Evolutionary conservation across 23 tunicate genomes (phyloP).

Genomic region (Styela clava): DNA sequence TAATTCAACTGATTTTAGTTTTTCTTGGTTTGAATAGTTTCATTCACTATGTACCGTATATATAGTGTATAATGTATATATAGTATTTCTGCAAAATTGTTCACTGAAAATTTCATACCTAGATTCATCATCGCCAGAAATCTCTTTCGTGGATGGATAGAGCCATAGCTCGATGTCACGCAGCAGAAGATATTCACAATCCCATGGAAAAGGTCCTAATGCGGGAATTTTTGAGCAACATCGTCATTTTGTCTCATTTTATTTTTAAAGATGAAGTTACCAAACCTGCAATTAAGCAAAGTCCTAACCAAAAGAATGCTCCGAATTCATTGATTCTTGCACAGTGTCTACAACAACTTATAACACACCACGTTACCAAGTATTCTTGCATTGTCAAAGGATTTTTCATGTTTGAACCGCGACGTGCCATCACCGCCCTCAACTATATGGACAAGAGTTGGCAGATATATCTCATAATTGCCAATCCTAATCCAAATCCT

Average conservation of each 20-base stretch:
- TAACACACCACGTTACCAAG: conserved; percentile 59
- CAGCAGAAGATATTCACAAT: conserved; percentile 74
- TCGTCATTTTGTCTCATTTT: conserved; percentile 57
- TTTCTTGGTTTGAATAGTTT: too few species aligned
- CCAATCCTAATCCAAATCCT: conserved; percentile 40
- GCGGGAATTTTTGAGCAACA: conserved; percentile 76
- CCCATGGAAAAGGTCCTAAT: conserved; percentile 89
- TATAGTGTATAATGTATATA: too few species aligned
- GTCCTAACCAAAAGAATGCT: background rate
- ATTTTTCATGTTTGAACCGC: conserved; percentile 76
- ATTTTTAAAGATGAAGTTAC: conserved; percentile 50
- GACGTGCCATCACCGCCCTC: conserved; percentile 70
- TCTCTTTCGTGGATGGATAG: conserved; percentile 77
- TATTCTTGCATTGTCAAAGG: conserved; percentile 80
- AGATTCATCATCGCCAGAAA: conserved; percentile 56
- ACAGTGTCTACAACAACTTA: conserved; percentile 52
- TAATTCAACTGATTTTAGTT: too few species aligned
- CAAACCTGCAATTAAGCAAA: background rate
- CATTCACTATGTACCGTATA: too few species aligned
- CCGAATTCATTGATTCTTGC: conserved; percentile 28
- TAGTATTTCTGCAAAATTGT: too few species aligned
- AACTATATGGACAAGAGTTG: conserved; percentile 89
- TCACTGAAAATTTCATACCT: too few species aligned
- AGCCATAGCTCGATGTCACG: conserved; percentile 62
- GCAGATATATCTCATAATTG: conserved; percentile 75